Base-by-base conservation (phyloP, 2,113 vertebrate species). In the Balaeniceps rex region DNA sequence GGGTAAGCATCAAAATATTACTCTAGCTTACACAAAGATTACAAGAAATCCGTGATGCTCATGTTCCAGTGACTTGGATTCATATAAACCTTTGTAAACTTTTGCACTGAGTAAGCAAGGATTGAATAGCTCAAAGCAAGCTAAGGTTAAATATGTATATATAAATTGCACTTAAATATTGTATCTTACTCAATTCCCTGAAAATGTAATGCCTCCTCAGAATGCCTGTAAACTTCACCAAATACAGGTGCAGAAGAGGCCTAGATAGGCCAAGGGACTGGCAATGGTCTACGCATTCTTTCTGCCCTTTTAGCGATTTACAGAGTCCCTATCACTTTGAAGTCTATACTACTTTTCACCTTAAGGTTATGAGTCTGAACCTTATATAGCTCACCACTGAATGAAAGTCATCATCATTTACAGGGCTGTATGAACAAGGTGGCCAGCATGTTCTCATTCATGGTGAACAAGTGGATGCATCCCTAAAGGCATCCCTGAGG, bases 281-380 rank as follows among this genome's bases (percentile, higher is more conserved):
- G 49, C 12, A 33, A 72, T 15, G 31, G 65, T 6, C 91, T 54
- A 47, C 46, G 75, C 92, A 92, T 86, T 92, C 93, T 65, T 94
- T 81, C 79, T 74, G 76, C 63, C 47, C 88, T 80, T 80, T n/a
- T 38, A 83, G 90, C 86, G 83, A 69, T 93, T 65, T 51, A 65
- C 26, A 61, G 54, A 94, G 77, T 89, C 93, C 74, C 94, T 95
- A 94, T 83, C 95, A 11, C 91, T 91, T 94, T 94, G 91, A 94
- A 95, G 87, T 42, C 81, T 51, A 0, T 49, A 13, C 31, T 28
- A 11, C 57, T 68, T 91, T 89, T 72, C 77, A 76, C 87, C 58
- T 92, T 17, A n/a, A 82, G 65, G 74, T 94, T 83, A 60, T 70
- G 80, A 88, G 71, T 61, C 61, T 68, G 75, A 81, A 66, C 44